A percentile compares a stretch with the other conserved stretches of the same genome.
Conservation (phyloP, 2,113 vertebrate genomes). For the Esox niger region DNA sequence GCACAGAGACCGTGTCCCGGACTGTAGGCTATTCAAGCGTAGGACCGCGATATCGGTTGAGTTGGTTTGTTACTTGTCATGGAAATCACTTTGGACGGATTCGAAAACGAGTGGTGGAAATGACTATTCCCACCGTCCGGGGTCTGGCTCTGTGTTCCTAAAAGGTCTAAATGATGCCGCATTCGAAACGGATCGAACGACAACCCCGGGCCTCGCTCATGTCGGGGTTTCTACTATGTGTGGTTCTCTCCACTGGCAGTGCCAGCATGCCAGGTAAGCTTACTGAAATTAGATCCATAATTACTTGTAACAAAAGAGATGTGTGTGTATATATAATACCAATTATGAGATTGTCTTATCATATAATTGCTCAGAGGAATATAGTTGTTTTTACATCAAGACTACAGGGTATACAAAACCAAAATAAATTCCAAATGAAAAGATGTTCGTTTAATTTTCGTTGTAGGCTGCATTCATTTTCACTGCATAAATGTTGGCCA, state of each 20-base stretch:
- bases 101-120: constrained; percentile 17
- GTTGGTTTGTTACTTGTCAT: not conserved
- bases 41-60: no score
- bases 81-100: not conserved
- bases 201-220: constrained; percentile 17
- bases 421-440: no score
- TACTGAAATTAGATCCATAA: no score
- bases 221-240: constrained; percentile 25
- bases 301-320: not conserved
- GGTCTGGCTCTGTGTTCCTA: constrained; percentile 15
- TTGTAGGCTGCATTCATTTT: no score
- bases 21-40: not conserved
- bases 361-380: no score
- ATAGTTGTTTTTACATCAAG: no score
- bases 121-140: constrained; percentile 25
- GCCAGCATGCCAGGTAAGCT: constrained; percentile 37
- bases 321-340: no score
- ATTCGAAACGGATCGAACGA: constrained; percentile 1
- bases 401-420: no score
- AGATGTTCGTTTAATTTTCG: no score
- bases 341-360: no score
- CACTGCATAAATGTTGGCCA: no score
- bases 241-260: constrained; percentile 22
- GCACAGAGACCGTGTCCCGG: not conserved
- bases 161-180: constrained; percentile 33